Evolutionary conservation across 2,888 invertebrate species (phyloP).

Genomic region (Trypoxylon attenuatum): DNA sequence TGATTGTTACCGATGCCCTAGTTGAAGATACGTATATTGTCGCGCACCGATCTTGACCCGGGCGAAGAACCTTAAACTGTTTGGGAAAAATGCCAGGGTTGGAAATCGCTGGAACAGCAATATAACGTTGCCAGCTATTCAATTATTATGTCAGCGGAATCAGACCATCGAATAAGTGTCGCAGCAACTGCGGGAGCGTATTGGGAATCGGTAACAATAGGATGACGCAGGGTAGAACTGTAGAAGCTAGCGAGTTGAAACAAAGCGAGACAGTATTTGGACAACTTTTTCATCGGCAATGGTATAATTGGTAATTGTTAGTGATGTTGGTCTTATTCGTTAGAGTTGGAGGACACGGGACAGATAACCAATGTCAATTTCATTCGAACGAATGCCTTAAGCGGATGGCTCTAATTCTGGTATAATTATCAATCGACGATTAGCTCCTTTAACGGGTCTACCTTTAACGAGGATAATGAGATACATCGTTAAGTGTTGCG

Average conservation of each 20-base stretch:
- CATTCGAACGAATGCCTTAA: constrained; percentile 23
- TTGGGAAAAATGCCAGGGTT: constrained; percentile 29
- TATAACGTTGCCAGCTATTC: constrained; percentile 12
- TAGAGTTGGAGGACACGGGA: neutral
- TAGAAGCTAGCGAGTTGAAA: neutral
- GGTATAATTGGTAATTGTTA: neutral
- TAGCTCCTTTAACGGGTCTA: constrained; percentile 34
- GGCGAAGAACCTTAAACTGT: constrained; percentile 5
- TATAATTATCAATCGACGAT: constrained; percentile 51
- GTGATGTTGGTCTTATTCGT: neutral
- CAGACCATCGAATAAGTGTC: neutral
- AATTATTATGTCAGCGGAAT: constrained; percentile 1
- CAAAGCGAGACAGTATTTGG: neutral
- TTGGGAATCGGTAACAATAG: neutral
- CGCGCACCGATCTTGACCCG: constrained; percentile 25
- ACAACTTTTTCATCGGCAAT: neutral
- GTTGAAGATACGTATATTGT: constrained; percentile 11
- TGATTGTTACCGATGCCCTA: constrained; percentile 4
- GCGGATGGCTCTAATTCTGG: constrained; percentile 34
- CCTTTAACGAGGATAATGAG: constrained; percentile 41
- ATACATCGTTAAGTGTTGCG: constrained; percentile 17
- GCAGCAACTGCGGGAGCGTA: neutral
- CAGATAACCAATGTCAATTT: constrained; percentile 35
- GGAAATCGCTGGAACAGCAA: constrained; percentile 4
- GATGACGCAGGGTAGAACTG: neutral